phyloP scores from a whole-genome alignment of 2,797 vertebrate species.

The Halcyon badia region DNA sequence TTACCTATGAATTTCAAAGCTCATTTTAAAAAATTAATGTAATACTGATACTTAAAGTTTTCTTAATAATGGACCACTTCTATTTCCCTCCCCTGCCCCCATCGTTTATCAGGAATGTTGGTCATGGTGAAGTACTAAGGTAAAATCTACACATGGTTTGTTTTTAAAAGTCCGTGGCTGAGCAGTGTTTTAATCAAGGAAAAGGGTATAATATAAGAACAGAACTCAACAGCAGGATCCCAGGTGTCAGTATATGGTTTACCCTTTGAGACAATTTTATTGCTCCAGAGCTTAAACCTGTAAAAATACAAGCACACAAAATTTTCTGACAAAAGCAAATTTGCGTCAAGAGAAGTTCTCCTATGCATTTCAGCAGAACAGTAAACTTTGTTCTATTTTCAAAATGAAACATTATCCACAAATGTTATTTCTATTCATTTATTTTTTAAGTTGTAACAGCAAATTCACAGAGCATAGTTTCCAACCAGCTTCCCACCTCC shows the following conservation, averaged over 20 bases:
- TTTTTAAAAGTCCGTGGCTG: conserved; percentile 23
- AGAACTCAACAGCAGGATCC: conserved; percentile 36
- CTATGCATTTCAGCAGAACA: not conserved
- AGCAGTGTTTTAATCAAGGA: not conserved
- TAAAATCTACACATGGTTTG: not conserved
- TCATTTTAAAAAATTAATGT: conserved; percentile 47
- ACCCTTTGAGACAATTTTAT: not conserved
- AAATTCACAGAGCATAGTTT: accelerated
- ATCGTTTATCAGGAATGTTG: conserved; percentile 16
- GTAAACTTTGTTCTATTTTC: not conserved
- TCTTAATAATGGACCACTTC: conserved; percentile 25
- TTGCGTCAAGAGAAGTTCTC: not conserved
- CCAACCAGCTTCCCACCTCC: not conserved
- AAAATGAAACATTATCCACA: not conserved
- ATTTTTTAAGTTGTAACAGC: not conserved
- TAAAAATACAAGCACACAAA: not conserved
- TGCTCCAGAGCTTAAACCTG: conserved; percentile 78
- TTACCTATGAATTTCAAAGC: conserved; percentile 35
- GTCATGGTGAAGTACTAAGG: not conserved
- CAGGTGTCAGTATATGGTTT: not conserved
- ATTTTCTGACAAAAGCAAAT: not conserved
- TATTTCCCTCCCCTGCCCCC: not conserved
- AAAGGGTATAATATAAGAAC: not conserved
- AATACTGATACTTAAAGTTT: conserved; percentile 36
- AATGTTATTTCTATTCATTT: not conserved